Evolutionary conservation across 1,140 invertebrate species (phyloP).

Genomic region (Calosoma granatense): DNA sequence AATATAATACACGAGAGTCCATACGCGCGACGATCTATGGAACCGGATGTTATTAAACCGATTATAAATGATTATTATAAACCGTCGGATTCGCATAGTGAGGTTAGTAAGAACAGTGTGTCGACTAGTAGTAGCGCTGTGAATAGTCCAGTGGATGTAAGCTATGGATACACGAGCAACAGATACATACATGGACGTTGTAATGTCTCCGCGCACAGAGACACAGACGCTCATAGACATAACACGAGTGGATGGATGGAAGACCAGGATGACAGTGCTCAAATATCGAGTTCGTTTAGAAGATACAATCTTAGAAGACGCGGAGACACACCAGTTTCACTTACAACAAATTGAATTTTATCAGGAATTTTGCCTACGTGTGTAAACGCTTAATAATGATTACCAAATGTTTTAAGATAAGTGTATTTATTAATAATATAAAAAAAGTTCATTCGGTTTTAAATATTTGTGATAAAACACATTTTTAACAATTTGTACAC

Average conservation of each 20-base stretch:
- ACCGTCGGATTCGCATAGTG: neutral
- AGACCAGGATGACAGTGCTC: neutral
- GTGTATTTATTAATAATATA: too few species aligned
- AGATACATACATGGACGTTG: neutral
- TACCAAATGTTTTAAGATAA: too few species aligned
- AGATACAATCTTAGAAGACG: neutral
- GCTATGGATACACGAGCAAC: neutral
- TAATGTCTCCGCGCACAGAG: neutral
- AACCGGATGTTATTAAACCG: constrained; percentile 3
- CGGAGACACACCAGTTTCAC: neutral
- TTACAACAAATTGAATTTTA: too few species aligned
- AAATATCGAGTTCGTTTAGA: neutral
- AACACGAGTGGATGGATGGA: neutral
- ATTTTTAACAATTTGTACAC: too few species aligned
- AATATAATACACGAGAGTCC: neutral
- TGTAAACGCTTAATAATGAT: too few species aligned
- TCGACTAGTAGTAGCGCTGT: neutral
- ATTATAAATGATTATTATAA: constrained; percentile 10
- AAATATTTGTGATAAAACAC: too few species aligned
- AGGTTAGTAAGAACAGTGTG: neutral
- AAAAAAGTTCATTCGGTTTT: too few species aligned
- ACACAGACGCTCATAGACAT: neutral
- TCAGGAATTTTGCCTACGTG: too few species aligned
- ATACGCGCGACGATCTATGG: neutral
- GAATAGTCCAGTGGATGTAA: constrained; percentile 20